phyloP scores from a whole-genome alignment of 2,113 vertebrate genomes.

The Toxostoma redivivum region DNA sequence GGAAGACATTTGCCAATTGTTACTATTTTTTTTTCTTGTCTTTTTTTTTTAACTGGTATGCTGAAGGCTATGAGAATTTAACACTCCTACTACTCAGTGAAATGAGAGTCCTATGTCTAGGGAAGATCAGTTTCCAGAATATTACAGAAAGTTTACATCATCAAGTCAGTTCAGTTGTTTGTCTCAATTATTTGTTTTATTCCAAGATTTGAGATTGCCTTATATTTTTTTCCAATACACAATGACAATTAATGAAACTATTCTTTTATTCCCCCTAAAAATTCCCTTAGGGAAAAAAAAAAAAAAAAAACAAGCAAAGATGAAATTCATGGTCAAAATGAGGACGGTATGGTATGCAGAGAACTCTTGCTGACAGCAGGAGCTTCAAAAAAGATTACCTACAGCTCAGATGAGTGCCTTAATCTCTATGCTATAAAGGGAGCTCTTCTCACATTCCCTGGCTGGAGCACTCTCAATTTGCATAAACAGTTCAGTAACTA shows the following conservation, averaged over 20 bases:
- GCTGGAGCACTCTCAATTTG: not conserved
- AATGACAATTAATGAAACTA: not conserved
- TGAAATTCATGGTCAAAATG: not conserved
- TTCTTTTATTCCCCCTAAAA: not conserved
- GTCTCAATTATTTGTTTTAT: not conserved
- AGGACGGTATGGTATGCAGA: not conserved
- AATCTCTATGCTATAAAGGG: conserved; percentile 3
- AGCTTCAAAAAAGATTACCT: conserved; percentile 1
- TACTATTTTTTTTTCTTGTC: not conserved
- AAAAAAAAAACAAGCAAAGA: not conserved
- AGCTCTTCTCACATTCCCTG: not conserved
- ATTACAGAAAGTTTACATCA: not conserved
- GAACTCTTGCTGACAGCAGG: not conserved
- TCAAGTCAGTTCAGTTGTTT: not conserved
- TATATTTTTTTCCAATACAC: not conserved
- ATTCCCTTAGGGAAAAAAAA: too few species aligned
- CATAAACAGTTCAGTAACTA: conserved; percentile 48
- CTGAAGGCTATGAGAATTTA: conserved; percentile 27
- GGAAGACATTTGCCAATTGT: conserved; percentile 42
- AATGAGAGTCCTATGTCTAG: not conserved
- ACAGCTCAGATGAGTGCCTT: not conserved
- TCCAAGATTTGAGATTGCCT: not conserved
- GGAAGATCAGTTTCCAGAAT: not conserved
- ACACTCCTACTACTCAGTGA: not conserved
- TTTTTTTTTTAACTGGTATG: not conserved